Evolutionary conservation across 2,888 invertebrate species (phyloP), one percentile per base, ranked within the genome.

Genomic region (Drosophila mimetica): DNA sequence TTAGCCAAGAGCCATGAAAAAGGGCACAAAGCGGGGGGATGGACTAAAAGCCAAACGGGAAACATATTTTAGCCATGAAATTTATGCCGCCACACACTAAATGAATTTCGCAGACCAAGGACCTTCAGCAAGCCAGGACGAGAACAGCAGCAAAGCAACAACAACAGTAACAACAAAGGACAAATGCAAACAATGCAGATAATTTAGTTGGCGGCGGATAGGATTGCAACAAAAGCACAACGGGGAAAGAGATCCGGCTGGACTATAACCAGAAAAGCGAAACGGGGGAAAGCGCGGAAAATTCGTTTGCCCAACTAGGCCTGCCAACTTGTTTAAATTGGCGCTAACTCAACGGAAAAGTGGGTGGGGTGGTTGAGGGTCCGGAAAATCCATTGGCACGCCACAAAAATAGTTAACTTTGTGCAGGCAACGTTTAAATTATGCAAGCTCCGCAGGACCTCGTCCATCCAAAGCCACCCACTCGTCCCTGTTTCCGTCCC

Each of bases 121-220:
- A 64, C 67, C 58, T 42, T 32, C 64, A 18, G 39, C 34, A 20
- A 44, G 59, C 36, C 25, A 52, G 72, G 69, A 67, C 59, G 18
- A 32, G 44, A 48, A 28, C 63, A 76, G 69, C 59, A 60, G 52
- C 70, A 73, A 60, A n/a, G 36, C 54, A 30, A 47, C 61, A 57
- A 41, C 5, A 50, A 25, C n/a, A 48, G 20, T n/a, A 59, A 34
- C 57, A 61, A 47, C 72, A 69, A 79, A 82, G 72, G 74, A 75
- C 76, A 76, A 82, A 72, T 54, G 75, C 83, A 86, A 83, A 83
- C 83, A 83, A 83, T 88, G 79, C 75, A 75, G 83, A 88, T 83
- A 83, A 83, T 88, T 83, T 88, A 77, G 88, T 85, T 83, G 75
- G 61, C 75, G 79, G 70, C 66, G 76, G 70, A 52, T 74, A 70